These are phyloP conservation scores for Osmoderma eremita DNA, from an alignment of 2,888 invertebrate species.

Conservation along the genomic window DNA sequence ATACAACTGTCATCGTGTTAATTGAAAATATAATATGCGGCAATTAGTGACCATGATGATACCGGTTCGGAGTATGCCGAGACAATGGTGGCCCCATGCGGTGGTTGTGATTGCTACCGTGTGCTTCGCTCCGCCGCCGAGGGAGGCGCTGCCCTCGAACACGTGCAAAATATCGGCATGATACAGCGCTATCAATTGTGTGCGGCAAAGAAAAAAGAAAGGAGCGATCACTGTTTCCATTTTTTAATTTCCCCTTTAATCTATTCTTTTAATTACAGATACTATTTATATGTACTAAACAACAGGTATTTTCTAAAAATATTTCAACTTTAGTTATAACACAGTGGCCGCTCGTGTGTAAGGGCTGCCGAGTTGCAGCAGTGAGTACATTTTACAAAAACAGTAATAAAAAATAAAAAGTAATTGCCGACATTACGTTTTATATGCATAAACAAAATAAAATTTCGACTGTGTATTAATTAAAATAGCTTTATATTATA, in stretches of 20 bases:
- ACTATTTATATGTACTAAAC: constrained; percentile 12
- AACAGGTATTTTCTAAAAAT: constrained; percentile 27
- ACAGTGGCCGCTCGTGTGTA: no score
- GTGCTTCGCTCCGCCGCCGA: constrained; percentile 51
- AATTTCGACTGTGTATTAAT: no score
- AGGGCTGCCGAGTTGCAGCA: no score
- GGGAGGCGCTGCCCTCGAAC: constrained; percentile 47
- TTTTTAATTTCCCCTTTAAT: constrained; percentile 36
- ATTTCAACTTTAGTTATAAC: no score
- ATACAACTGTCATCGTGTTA: constrained; percentile 73
- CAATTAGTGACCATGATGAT: constrained; percentile 66
- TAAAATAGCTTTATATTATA: not conserved
- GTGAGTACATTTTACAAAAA: no score
- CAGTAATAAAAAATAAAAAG: no score
- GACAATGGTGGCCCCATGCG: constrained; percentile 58
- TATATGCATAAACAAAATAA: no score
- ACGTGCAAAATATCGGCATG: constrained; percentile 45
- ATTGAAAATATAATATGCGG: constrained; percentile 74
- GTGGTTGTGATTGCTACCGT: constrained; percentile 61
- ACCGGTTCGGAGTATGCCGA: constrained; percentile 56
- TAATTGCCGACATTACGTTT: no score
- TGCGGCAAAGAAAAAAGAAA: constrained; percentile 23
- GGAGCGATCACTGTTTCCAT: constrained; percentile 26
- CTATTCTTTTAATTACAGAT: constrained; percentile 40
- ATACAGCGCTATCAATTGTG: constrained; percentile 39